Conservation (phyloP, 2,113 vertebrate genomes). For the Heterochromis multidens region DNA sequence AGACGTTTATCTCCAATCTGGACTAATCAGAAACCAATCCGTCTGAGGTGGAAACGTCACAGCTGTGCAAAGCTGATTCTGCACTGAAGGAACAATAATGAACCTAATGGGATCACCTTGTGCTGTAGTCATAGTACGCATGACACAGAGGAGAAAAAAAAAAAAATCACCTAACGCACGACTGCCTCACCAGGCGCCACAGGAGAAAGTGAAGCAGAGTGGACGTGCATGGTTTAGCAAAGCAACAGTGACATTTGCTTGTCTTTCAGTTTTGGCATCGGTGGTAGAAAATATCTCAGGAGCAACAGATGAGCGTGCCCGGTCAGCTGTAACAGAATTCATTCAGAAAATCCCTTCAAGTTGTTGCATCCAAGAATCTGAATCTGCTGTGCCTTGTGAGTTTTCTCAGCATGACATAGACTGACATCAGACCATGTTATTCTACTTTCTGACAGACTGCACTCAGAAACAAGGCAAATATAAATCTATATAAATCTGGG, state of each 20-base stretch:
- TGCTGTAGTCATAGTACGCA: background rate
- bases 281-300: background rate
- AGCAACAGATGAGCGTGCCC: background rate
- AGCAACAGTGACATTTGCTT: background rate
- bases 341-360: background rate
- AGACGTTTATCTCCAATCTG: slow-evolving; percentile 24
- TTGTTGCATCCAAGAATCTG: background rate
- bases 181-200: background rate
- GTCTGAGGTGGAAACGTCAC: background rate
- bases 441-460: no score
- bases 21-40: slow-evolving; percentile 28
- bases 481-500: no score
- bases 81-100: background rate
- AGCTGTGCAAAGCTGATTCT: background rate
- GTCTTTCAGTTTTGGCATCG: background rate
- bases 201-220: background rate
- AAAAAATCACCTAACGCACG: background rate
- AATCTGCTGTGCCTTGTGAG: background rate
- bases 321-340: background rate
- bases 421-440: no score
- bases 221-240: background rate
- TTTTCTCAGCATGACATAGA: background rate
- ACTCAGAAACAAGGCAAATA: no score
- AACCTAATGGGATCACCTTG: background rate
- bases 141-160: background rate